Base-by-base conservation (phyloP, 2,888 invertebrate genomes). In the Drosophila prolongata region DNA sequence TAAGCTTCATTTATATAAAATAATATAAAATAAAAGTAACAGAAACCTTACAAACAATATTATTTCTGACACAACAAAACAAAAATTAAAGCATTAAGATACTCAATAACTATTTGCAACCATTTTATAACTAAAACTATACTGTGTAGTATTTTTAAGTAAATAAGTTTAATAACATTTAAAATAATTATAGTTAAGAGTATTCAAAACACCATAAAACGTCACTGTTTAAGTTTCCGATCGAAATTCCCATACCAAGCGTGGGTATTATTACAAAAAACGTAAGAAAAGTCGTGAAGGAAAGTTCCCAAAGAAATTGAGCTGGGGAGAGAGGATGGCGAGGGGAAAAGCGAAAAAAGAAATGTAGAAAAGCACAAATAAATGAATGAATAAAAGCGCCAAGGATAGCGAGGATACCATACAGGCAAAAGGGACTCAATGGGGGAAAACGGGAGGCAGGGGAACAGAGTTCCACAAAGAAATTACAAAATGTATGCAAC, bases 331-430 rank as follows among this genome's bases (percentile, higher is more conserved):
- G 49, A 47, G 53, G 67, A 78, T 57, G 65, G 53, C 46, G 44
- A 43, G 16, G 10, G 46, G 42, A 38, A 30, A 43, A n/a, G 44
- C 40, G 27, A 44, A 67, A 53, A 65, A 67, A 68, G 70, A 80
- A 75, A 80, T 81, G 79, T 84, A 81, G 77, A 74, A 89, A 90
- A 90, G 78, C 87, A 87, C 82, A 90, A 87, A 90, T 89, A 87
- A 86, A 90, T 89, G 87, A 89, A 86, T 89, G 85, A 85, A 85
- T 87, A 90, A 89, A 87, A 79, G 76, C 89, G 75, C 54, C 49
- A 40, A 47, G 42, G 40, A 27, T 62, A 43, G 30, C 43, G 43
- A 40, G 52, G 47, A 44, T 65, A 65, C 65, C 69, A 19, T 38
- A 27, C 60, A 44, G 57, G 43, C 42, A 47, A 37, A 47, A 37